Percentiles rank a stretch among this genome's conserved stretches.
Evolutionary conservation across 2,888 invertebrate species (phyloP).

Genomic region (Nysson spinosus): DNA sequence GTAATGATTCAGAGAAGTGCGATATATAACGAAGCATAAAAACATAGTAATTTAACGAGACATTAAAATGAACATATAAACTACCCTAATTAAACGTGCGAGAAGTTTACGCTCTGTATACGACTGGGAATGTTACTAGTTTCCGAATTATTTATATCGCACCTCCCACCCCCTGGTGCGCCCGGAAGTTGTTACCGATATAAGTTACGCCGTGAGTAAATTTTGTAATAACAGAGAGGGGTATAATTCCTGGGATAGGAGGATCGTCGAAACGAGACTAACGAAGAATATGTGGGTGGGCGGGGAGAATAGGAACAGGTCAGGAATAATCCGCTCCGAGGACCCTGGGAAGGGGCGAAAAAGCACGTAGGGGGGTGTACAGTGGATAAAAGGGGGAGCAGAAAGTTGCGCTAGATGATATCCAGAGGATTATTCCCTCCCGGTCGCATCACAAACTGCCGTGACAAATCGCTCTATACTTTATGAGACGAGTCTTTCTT

Average conservation of each 20-base stretch:
- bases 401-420: conserved; percentile 64
- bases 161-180: too few species aligned
- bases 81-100: too few species aligned
- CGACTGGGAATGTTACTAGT: too few species aligned
- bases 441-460: conserved; percentile 73
- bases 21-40: conserved; percentile 7
- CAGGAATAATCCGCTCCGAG: conserved; percentile 62
- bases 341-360: conserved; percentile 43
- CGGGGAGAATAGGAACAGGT: conserved; percentile 42
- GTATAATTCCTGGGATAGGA: conserved; percentile 44
- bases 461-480: conserved; percentile 76
- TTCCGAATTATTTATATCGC: too few species aligned
- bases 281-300: conserved; percentile 52
- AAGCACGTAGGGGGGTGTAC: conserved; percentile 29
- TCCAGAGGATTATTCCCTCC: conserved; percentile 73
- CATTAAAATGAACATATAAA: too few species aligned
- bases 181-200: conserved; percentile 1
- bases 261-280: conserved; percentile 51
- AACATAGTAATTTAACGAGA: conserved; percentile 33
- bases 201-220: conserved; percentile 9
- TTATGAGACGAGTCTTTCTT: conserved; percentile 74
- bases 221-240: conserved; percentile 8
- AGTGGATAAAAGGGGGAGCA: conserved; percentile 36
- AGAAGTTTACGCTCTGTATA: too few species aligned
- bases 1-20: too few species aligned